phyloP scores from a whole-genome alignment of 2,113 vertebrate species.

The Labeo catla region DNA sequence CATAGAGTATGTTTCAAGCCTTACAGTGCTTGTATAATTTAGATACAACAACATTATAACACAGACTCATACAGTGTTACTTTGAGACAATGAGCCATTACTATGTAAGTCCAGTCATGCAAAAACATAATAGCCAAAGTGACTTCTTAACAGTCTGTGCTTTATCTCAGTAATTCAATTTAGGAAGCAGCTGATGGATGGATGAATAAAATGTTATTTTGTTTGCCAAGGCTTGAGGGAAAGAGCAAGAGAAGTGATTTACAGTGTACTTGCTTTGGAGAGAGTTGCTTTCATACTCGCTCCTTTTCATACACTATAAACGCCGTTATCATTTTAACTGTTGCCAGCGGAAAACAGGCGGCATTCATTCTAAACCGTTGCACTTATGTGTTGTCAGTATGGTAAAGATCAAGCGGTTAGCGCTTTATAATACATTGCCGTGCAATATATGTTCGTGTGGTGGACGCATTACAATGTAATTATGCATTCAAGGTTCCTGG shows the following conservation, averaged over 20 bases:
- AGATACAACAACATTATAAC: neutral
- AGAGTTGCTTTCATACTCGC: slow-evolving; percentile 15
- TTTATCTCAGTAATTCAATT: slow-evolving; percentile 25
- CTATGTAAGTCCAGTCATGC: slow-evolving; percentile 7
- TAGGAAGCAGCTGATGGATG: slow-evolving; percentile 30
- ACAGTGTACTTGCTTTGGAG: slow-evolving; percentile 18
- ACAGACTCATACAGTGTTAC: neutral
- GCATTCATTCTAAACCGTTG: neutral
- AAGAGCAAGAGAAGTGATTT: slow-evolving; percentile 19
- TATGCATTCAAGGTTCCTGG: neutral
- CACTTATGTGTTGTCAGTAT: neutral
- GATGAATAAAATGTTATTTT: slow-evolving; percentile 35
- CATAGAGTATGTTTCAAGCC: neutral
- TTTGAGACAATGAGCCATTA: slow-evolving; percentile 3
- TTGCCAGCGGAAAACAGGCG: neutral
- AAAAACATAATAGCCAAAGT: neutral
- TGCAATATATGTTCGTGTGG: neutral
- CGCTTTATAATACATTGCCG: neutral
- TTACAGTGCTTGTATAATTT: slow-evolving; percentile 1
- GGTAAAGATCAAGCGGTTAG: neutral
- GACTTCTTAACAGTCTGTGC: slow-evolving; percentile 2
- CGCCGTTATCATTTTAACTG: neutral
- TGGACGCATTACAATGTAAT: neutral
- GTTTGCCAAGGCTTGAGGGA: slow-evolving; percentile 29
- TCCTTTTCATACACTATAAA: neutral